Evolutionary conservation across 1,140 invertebrate species (phyloP).

Genomic region (Cherax quadricarinatus): DNA sequence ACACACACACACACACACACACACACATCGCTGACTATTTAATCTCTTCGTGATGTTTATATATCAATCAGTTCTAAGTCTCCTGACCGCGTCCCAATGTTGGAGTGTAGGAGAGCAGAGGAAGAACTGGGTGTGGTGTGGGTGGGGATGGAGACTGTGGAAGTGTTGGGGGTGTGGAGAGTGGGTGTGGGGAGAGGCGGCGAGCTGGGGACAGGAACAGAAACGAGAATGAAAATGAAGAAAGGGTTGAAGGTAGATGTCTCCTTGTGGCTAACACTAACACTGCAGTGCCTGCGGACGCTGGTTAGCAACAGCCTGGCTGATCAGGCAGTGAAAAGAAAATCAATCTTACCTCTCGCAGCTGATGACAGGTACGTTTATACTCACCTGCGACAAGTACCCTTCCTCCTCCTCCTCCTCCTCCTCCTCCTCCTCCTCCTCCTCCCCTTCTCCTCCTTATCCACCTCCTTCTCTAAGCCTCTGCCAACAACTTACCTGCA

Average conservation of each 20-base stretch:
- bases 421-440: too few species aligned
- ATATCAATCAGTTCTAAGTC: conserved; percentile 36
- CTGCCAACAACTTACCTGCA: conserved; percentile 39
- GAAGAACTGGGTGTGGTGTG: not conserved
- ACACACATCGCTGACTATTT: not conserved
- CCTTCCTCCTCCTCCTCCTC: not conserved
- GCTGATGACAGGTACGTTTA: not conserved
- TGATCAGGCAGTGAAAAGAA: too few species aligned
- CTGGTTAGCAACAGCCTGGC: too few species aligned
- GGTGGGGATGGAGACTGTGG: not conserved
- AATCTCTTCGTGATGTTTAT: conserved; percentile 8
- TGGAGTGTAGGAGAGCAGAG: not conserved
- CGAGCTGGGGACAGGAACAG: not conserved
- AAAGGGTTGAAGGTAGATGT: not conserved
- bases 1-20: too few species aligned
- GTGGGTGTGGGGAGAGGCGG: too few species aligned
- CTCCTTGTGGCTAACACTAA: too few species aligned
- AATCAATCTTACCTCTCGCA: too few species aligned
- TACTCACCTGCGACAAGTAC: not conserved
- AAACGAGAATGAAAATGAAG: not conserved
- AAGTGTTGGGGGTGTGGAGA: not conserved
- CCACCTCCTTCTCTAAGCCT: not conserved
- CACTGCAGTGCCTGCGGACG: too few species aligned
- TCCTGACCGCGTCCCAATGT: not conserved
- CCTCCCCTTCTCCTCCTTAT: not conserved